These are phyloP conservation scores for Cylas formicarius DNA, from an alignment of 1,140 invertebrate genomes.

Conservation along the genomic window DNA sequence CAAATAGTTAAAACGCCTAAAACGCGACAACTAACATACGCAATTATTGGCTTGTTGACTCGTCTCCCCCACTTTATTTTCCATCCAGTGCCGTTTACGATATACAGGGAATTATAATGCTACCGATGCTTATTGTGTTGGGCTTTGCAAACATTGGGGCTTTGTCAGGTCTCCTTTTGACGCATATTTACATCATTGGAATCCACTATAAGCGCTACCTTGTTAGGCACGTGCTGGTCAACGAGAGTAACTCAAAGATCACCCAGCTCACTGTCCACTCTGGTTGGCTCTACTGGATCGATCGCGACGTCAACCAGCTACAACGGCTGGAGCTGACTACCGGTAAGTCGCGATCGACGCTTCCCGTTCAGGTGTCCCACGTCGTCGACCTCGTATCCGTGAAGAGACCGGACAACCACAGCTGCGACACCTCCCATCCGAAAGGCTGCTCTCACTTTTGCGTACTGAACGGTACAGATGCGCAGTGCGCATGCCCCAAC, in stretches of 20 bases:
- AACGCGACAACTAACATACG: no score
- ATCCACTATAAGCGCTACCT: constrained; percentile 8
- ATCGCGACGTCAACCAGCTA: constrained; percentile 33
- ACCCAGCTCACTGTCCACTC: constrained; percentile 35
- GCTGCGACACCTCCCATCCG: constrained; percentile 24
- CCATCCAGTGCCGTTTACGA: no score
- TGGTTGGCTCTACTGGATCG: constrained; percentile 40
- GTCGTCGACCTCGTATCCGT: constrained; percentile 40
- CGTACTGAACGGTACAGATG: constrained; percentile 42
- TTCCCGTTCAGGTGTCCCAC: constrained; percentile 32
- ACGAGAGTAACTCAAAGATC: constrained; percentile 34
- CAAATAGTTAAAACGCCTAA: neutral
- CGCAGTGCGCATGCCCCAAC: constrained; percentile 69
- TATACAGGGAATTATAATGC: no score
- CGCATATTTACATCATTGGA: no score
- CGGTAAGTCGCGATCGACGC: constrained; percentile 32
- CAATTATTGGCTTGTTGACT: no score
- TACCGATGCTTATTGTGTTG: no score
- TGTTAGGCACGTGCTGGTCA: constrained; percentile 33
- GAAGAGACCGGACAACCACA: constrained; percentile 31
- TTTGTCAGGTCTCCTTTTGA: no score
- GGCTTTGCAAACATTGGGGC: no score
- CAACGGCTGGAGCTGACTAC: constrained; percentile 36
- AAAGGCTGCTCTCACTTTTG: constrained; percentile 65
- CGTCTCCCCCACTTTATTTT: no score